phyloP scores from a whole-genome alignment of 2,797 vertebrate genomes.

The Anas acuta region DNA sequence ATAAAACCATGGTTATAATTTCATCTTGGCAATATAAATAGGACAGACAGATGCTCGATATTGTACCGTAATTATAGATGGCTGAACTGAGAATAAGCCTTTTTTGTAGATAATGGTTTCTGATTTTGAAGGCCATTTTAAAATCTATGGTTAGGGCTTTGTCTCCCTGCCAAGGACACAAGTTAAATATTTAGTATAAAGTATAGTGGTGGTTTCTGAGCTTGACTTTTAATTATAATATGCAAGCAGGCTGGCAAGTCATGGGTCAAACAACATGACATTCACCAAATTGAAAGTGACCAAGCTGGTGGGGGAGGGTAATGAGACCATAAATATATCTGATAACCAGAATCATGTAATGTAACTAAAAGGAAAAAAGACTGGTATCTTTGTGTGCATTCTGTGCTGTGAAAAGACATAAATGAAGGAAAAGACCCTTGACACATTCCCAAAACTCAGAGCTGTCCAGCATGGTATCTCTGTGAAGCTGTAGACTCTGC shows the following conservation, averaged over 20 bases:
- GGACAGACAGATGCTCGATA: slow-evolving; percentile 76
- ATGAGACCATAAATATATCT: slow-evolving; percentile 32
- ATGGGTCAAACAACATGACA: slow-evolving; percentile 58
- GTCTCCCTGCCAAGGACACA: slow-evolving; percentile 67
- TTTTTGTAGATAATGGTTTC: slow-evolving; percentile 66
- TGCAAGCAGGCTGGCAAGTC: slow-evolving; percentile 52
- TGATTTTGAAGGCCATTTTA: slow-evolving; percentile 69
- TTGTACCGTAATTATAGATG: slow-evolving; percentile 74
- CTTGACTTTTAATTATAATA: slow-evolving; percentile 66
- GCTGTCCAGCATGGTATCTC: neutral
- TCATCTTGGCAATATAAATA: slow-evolving; percentile 76
- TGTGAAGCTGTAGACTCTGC: slow-evolving; percentile 5
- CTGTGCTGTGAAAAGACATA: neutral
- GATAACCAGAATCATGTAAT: neutral
- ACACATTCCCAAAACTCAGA: neutral
- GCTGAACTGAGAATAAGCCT: slow-evolving; percentile 73
- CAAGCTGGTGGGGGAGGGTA: neutral
- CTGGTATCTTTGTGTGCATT: neutral
- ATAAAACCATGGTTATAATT: slow-evolving; percentile 73
- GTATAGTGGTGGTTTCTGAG: slow-evolving; percentile 55
- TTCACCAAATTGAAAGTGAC: slow-evolving; percentile 37
- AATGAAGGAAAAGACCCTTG: slow-evolving; percentile 3
- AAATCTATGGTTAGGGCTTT: slow-evolving; percentile 58
- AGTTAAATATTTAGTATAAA: slow-evolving; percentile 76
- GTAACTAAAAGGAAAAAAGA: neutral